Evolutionary conservation across 2,797 vertebrate genomes (phyloP), one percentile per base, ranked within the genome.

Genomic region (Brotula barbata): DNA sequence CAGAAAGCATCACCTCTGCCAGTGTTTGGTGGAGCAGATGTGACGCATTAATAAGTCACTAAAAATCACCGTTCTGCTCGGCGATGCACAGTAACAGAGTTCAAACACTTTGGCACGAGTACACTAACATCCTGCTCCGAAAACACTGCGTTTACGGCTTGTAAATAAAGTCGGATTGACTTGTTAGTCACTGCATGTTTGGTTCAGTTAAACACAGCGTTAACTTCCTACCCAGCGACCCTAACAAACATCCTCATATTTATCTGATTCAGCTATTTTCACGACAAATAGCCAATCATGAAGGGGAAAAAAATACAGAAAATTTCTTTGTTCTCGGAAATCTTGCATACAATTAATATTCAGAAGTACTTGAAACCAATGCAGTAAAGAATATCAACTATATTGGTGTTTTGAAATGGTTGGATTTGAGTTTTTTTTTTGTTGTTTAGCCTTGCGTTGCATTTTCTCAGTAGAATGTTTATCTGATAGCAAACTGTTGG

Each of bases 121-220:
- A 50, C 44, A 60, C 49, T 52, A 65, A 81, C 83, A 86, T 83
- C 76, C 82, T 75, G 70, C 34, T 11, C 50, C 25, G 13, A 5
- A 56, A 64, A 56, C 46, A 23, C 7, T 33, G 21, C 56, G 67
- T 78, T 70, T 77, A 66, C 17, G 17, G 5, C 2, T 6, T 4
- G 16, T 28, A 22, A 59, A 67, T 37, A 50, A 51, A 58, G 14
- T 31, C 62, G 11, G 45, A 63, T 15, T 13, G 10, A 57, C 36
- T 48, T 37, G 0, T 68, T 46, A 39, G 28, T 72, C 42, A 33
- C 3, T 47, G 6, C 16, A 5, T 31, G 23, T 48, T 65, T 71
- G 60, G 78, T 47, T 48, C 47, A 14, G n/a, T 19, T n/a, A 11
- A 61, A 48, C 8, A 23, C 16, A 53, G 10, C 14, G 17, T 57